Percentiles rank a stretch among this genome's conserved stretches.
Conservation (phyloP, 2,888 invertebrate species). For the Monochamus alternatus region DNA sequence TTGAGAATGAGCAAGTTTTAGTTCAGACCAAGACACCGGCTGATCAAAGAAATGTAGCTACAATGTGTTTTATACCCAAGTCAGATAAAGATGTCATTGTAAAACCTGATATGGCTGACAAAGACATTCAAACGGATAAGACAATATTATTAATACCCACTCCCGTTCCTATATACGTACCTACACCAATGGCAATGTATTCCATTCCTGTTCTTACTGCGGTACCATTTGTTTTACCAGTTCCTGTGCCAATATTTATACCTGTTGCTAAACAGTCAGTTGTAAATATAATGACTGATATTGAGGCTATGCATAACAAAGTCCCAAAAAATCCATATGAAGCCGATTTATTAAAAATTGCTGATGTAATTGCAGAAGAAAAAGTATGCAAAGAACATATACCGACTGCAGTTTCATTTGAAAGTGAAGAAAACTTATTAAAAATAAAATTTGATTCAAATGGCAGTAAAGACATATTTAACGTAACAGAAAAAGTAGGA, state of each 20-base stretch:
- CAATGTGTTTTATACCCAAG: slow-evolving; percentile 69
- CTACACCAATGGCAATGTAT: slow-evolving; percentile 88
- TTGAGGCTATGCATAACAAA: slow-evolving; percentile 87
- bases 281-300: slow-evolving; percentile 86
- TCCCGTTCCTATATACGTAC: slow-evolving; percentile 89
- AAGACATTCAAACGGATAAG: slow-evolving; percentile 40
- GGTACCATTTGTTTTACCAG: slow-evolving; percentile 85
- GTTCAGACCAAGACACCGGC: slow-evolving; percentile 84
- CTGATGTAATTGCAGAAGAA: slow-evolving; percentile 89
- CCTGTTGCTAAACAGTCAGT: slow-evolving; percentile 88
- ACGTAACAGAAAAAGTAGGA: background rate
- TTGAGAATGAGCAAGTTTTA: slow-evolving; percentile 69
- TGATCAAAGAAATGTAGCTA: slow-evolving; percentile 82
- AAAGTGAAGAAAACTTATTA: slow-evolving; percentile 64
- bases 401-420: slow-evolving; percentile 72
- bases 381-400: slow-evolving; percentile 71
- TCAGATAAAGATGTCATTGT: slow-evolving; percentile 77
- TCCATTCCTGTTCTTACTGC: slow-evolving; percentile 86
- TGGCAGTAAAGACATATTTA: no score
- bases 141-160: slow-evolving; percentile 76
- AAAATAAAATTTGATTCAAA: no score
- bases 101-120: slow-evolving; percentile 5
- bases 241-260: slow-evolving; percentile 89
- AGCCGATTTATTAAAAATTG: slow-evolving; percentile 88
- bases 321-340: slow-evolving; percentile 91